Evolutionary conservation across 2,888 invertebrate species (phyloP).

Genomic region (Tridacna gigas): DNA sequence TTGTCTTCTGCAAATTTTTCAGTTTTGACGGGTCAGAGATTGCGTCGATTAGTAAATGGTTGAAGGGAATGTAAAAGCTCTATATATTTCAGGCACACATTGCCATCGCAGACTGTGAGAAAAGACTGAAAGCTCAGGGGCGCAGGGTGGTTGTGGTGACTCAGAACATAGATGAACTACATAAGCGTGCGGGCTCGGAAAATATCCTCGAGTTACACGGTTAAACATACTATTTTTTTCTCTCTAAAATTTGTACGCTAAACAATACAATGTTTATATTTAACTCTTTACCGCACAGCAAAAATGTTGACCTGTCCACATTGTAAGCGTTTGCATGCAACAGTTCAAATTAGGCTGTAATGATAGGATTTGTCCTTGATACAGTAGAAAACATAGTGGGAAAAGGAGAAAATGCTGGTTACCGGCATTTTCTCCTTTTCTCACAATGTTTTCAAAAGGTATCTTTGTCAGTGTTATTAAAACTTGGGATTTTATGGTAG

Average conservation of each 20-base stretch:
- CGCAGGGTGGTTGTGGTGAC: conserved; percentile 87
- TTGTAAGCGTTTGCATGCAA: too few species aligned
- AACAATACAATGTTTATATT: too few species aligned
- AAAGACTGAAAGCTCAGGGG: conserved; percentile 86
- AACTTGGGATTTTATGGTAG: neutral
- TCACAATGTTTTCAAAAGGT: neutral
- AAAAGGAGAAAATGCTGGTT: conserved; percentile 1
- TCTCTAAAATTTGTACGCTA: too few species aligned
- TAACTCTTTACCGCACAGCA: too few species aligned
- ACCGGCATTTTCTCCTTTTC: neutral
- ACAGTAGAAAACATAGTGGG: neutral
- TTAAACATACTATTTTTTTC: neutral
- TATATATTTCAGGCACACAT: conserved; percentile 88
- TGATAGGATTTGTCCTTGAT: neutral
- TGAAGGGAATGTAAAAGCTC: too few species aligned
- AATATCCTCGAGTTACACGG: conserved; percentile 89
- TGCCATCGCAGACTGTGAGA: conserved; percentile 90
- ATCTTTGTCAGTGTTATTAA: neutral
- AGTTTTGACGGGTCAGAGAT: too few species aligned
- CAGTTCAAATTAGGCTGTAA: too few species aligned
- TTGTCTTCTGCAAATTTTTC: too few species aligned
- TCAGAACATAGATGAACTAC: conserved; percentile 89
- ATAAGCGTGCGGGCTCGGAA: conserved; percentile 87
- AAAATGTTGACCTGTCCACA: too few species aligned
- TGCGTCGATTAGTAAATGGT: too few species aligned